Evolutionary conservation across 2,797 vertebrate species (phyloP).

Genomic region (Acanthurus lineatus): DNA sequence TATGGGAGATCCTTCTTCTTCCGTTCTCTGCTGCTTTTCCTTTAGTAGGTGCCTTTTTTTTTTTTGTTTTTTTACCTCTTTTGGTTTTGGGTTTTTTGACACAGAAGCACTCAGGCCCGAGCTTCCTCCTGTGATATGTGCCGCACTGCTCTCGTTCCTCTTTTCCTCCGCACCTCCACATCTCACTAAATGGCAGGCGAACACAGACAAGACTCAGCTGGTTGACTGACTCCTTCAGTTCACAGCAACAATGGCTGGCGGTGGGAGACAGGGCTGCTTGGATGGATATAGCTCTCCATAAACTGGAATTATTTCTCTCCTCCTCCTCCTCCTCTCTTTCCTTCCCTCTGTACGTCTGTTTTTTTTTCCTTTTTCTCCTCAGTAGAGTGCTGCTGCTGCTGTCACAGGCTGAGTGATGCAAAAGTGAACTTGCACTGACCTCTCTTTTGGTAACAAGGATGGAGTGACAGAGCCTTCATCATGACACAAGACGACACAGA

Average conservation of each 20-base stretch:
- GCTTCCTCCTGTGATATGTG: constrained; percentile 60
- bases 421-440: constrained; percentile 76
- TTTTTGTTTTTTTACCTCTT: neutral
- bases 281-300: constrained; percentile 51
- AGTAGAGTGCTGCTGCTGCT: constrained; percentile 54
- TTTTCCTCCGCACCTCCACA: constrained; percentile 49
- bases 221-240: constrained; percentile 60
- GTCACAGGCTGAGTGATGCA: constrained; percentile 76
- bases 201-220: constrained; percentile 72
- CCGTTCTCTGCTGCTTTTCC: constrained; percentile 35
- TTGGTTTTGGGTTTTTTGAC: constrained; percentile 55
- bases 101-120: constrained; percentile 46
- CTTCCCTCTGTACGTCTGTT: constrained; percentile 43
- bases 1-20: constrained; percentile 44
- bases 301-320: constrained; percentile 62
- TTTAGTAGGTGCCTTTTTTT: constrained; percentile 10
- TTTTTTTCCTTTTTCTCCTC: constrained; percentile 53
- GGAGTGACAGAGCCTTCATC: constrained; percentile 74
- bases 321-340: constrained; percentile 20
- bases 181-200: constrained; percentile 66
- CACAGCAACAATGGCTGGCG: constrained; percentile 55
- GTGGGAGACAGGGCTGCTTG: constrained; percentile 47
- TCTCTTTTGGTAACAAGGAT: constrained; percentile 77
- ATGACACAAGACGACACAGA: constrained; percentile 64
- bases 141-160: constrained; percentile 41